Conservation (phyloP, 2,797 vertebrate genomes). For the Alcedo atthis region DNA sequence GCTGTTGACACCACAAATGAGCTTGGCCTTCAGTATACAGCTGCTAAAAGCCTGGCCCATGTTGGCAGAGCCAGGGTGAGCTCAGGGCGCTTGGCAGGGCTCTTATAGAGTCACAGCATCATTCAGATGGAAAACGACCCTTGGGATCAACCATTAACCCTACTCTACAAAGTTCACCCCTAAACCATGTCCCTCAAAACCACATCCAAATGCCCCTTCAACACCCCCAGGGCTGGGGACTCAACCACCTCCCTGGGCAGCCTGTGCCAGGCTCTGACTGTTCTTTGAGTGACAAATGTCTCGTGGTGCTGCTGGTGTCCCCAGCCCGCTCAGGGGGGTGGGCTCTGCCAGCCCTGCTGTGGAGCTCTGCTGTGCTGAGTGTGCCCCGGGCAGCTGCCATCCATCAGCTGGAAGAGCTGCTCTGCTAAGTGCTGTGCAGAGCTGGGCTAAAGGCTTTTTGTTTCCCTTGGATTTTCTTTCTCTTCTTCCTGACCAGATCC, state of each 20-base stretch:
- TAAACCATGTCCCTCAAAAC: too few species aligned
- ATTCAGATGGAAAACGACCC: too few species aligned
- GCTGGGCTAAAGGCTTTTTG: not conserved
- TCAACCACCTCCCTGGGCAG: too few species aligned
- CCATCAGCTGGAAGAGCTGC: not conserved
- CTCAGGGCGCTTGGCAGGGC: fast-evolving
- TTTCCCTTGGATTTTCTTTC: not conserved
- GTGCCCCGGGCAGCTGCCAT: not conserved
- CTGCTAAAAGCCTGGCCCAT: not conserved
- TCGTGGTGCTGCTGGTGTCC: not conserved
- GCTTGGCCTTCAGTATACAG: not conserved
- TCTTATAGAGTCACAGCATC: too few species aligned
- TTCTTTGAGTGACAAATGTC: too few species aligned
- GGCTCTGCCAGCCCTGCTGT: not conserved
- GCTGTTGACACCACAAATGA: not conserved
- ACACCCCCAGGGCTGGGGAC: too few species aligned
- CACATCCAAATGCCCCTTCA: too few species aligned
- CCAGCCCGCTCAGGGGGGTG: fast-evolving
- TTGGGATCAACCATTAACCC: too few species aligned
- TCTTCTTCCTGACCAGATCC: not conserved
- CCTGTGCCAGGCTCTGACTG: too few species aligned
- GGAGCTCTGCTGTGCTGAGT: not conserved
- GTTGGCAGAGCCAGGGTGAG: not conserved
- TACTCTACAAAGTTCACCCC: too few species aligned
- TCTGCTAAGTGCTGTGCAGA: not conserved